A percentile compares a stretch with the other conserved stretches of the same genome.
Conservation (phyloP, 2,888 invertebrate genomes). For the Pammene fasciana region DNA sequence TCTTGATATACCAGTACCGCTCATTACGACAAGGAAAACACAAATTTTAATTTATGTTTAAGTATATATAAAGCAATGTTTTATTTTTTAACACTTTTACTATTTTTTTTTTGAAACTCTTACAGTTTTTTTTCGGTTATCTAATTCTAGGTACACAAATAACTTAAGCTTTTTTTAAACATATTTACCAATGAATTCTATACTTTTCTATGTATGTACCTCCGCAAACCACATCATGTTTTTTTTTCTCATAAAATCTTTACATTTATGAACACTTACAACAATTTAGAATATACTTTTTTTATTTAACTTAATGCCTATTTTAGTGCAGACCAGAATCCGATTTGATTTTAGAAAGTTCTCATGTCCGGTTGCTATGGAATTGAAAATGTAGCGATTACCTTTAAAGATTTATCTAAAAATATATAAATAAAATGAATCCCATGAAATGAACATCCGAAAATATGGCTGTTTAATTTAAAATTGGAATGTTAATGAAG, state of each 20-base stretch:
- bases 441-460: slow-evolving; percentile 24
- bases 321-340: slow-evolving; percentile 61
- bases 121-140: slow-evolving; percentile 24
- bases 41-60: slow-evolving; percentile 14
- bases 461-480: slow-evolving; percentile 31
- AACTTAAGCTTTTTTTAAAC: slow-evolving; percentile 33
- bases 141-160: slow-evolving; percentile 39
- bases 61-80: slow-evolving; percentile 15
- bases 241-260: slow-evolving; percentile 71
- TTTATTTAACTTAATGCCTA: slow-evolving; percentile 47
- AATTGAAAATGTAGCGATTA: not conserved
- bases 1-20: slow-evolving; percentile 57
- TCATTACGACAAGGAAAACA: slow-evolving; percentile 6
- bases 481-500: slow-evolving; percentile 42
- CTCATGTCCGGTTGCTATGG: not conserved
- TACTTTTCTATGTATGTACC: slow-evolving; percentile 9
- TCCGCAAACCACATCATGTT: slow-evolving; percentile 48
- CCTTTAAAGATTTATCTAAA: not conserved
- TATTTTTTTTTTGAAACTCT: slow-evolving; percentile 58
- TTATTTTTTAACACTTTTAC: slow-evolving; percentile 48
- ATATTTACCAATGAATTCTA: slow-evolving; percentile 33
- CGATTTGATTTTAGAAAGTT: slow-evolving; percentile 24
- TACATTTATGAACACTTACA: slow-evolving; percentile 78
- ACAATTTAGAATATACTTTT: slow-evolving; percentile 78
- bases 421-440: not conserved